Base-by-base conservation (phyloP, 2,113 vertebrate species). In the Coregonus clupeaformis region DNA sequence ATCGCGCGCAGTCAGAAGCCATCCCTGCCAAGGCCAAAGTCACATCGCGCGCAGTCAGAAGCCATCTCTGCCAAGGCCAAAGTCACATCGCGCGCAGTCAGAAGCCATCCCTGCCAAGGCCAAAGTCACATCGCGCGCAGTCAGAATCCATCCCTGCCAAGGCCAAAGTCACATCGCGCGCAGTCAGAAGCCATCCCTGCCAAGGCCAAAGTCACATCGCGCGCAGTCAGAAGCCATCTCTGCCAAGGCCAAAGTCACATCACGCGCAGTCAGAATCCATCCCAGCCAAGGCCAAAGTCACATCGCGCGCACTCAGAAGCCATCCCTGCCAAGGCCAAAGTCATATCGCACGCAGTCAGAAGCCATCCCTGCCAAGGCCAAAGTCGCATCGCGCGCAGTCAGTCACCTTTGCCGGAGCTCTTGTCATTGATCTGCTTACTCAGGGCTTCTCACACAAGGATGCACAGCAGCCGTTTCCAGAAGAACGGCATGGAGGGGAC, bases 361-460 rank as follows among this genome's bases (percentile, higher is more conserved):
- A n/a, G n/a, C n/a, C n/a, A n/a, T n/a, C n/a, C n/a, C n/a, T 79
- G 79, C 76, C 70, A 68, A 72, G 75, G 81, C 72, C 86, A 85
- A 87, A 85, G 87, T 85, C 78, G 86, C 79, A 76, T 77, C 82
- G 75, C 73, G 42, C 82, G 75, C 73, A 78, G 27, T 24, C 77
- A 77, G 67, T 77, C 84, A 68, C 80, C 82, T 78, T 16, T 12
- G 70, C 75, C 65, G 29, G 7, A 71, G 76, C 77, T 75, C 86
- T 87, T 88, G 89, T 71, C 76, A 90, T 83, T 84, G 91, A 89
- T 88, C 84, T 82, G 85, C 88, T 86, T 82, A 79, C 83, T 86
- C 83, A 80, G 80, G 80, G 59, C 75, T 62, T 76, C 68, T 60
- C 73, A 77, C 12, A 22, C 52, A 55, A 13, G 9, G 11, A 60